These are phyloP conservation scores for Parnassius apollo DNA, from an alignment of 2,888 invertebrate genomes.

Conservation along the genomic window DNA sequence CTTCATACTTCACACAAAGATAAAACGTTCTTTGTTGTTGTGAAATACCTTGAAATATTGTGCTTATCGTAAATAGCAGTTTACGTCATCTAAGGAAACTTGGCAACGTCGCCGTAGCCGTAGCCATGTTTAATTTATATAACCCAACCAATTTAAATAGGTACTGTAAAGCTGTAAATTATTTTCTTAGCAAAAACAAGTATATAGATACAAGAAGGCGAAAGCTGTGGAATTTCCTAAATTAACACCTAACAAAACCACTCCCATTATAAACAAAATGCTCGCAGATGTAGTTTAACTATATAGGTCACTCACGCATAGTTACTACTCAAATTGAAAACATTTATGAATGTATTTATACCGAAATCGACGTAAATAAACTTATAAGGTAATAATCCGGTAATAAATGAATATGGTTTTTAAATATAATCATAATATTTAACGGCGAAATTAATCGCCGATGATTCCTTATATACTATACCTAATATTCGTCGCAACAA, in stretches of 20 bases:
- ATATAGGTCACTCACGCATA: constrained; percentile 23
- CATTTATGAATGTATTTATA: constrained; percentile 7
- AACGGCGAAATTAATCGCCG: constrained; percentile 41
- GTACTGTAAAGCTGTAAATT: neutral
- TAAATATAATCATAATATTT: constrained; percentile 32
- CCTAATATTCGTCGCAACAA: constrained; percentile 76
- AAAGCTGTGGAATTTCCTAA: constrained; percentile 1
- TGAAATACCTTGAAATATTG: constrained; percentile 25
- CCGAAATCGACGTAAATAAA: constrained; percentile 12
- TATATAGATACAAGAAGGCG: constrained; percentile 9
- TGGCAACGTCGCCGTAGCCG: constrained; percentile 49
- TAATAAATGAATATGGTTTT: constrained; percentile 14
- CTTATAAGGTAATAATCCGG: constrained; percentile 3
- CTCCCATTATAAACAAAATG: constrained; percentile 14
- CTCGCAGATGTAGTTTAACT: constrained; percentile 6
- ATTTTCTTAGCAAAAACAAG: neutral
- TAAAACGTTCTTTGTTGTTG: constrained; percentile 22
- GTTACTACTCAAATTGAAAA: constrained; percentile 6
- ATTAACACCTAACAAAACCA: constrained; percentile 7
- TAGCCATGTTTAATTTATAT: constrained; percentile 55
- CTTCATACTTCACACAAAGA: constrained; percentile 4
- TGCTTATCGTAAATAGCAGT: constrained; percentile 18
- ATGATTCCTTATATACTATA: constrained; percentile 68
- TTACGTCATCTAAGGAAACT: constrained; percentile 38
- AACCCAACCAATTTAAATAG: constrained; percentile 53